Evolutionary conservation across 2,888 invertebrate species (phyloP).

Genomic region (Athripsodes cinereus): DNA sequence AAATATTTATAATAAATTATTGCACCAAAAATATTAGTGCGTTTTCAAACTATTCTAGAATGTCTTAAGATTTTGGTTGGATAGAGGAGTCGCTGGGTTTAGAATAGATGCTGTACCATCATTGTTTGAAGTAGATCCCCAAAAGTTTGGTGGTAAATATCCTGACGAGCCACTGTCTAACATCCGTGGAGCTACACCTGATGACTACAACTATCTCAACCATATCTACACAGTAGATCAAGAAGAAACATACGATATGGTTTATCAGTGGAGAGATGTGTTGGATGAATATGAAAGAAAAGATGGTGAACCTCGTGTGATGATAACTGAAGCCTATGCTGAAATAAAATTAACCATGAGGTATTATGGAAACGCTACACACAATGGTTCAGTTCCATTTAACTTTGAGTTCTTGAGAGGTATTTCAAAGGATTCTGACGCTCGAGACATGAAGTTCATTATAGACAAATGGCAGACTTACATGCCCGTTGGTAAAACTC

Average conservation of each 20-base stretch:
- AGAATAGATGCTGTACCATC: constrained; percentile 66
- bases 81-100: constrained; percentile 79
- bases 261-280: constrained; percentile 55
- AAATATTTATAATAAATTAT: neutral
- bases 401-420: constrained; percentile 56
- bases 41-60: constrained; percentile 50
- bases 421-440: constrained; percentile 44
- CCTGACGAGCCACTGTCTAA: constrained; percentile 54
- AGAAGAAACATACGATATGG: constrained; percentile 51
- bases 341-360: constrained; percentile 43
- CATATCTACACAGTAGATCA: constrained; percentile 53
- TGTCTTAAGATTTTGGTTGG: constrained; percentile 71
- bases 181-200: constrained; percentile 36
- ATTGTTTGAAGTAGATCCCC: constrained; percentile 39
- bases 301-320: constrained; percentile 33
- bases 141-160: constrained; percentile 34
- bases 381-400: constrained; percentile 57
- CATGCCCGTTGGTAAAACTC: constrained; percentile 47
- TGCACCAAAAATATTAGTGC: neutral
- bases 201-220: constrained; percentile 46
- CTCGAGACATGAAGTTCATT: constrained; percentile 43
- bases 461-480: constrained; percentile 53
- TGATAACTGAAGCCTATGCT: constrained; percentile 59
- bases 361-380: constrained; percentile 52
- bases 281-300: constrained; percentile 46